Evolutionary conservation across 2,797 vertebrate species (phyloP).

Genomic region (Mus caroli): DNA sequence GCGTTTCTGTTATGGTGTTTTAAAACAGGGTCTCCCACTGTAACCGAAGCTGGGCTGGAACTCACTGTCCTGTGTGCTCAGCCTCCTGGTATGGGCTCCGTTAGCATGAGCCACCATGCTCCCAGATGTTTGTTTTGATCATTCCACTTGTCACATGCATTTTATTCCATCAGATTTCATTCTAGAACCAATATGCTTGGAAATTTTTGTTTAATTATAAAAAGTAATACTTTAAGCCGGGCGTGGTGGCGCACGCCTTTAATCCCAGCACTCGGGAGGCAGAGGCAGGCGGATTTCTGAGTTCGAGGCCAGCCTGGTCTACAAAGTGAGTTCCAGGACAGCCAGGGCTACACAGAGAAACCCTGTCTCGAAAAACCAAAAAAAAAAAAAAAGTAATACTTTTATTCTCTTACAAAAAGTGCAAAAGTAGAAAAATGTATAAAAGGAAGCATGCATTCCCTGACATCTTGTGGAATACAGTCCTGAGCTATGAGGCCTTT

Average conservation of each 20-base stretch:
- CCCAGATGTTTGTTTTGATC: neutral
- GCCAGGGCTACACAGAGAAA: too few species aligned
- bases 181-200: neutral
- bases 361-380: too few species aligned
- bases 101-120: too few species aligned
- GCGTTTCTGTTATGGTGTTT: neutral
- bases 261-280: too few species aligned
- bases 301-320: too few species aligned
- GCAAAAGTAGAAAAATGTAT: neutral
- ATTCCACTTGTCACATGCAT: neutral
- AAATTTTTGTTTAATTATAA: constrained; percentile 24
- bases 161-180: neutral
- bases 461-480: neutral
- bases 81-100: too few species aligned
- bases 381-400: constrained; percentile 50
- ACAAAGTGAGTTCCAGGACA: too few species aligned
- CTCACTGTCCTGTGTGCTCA: neutral
- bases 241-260: too few species aligned
- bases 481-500: neutral
- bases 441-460: constrained; percentile 29
- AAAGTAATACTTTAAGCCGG: constrained; percentile 56
- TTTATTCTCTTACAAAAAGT: constrained; percentile 9
- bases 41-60: neutral
- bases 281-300: too few species aligned
- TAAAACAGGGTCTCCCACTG: neutral